Percentiles rank a stretch among this genome's conserved stretches.
Evolutionary conservation across 92 coral and sea anemone species (phyloP).

Genomic region (Parazoanthus darwini): DNA sequence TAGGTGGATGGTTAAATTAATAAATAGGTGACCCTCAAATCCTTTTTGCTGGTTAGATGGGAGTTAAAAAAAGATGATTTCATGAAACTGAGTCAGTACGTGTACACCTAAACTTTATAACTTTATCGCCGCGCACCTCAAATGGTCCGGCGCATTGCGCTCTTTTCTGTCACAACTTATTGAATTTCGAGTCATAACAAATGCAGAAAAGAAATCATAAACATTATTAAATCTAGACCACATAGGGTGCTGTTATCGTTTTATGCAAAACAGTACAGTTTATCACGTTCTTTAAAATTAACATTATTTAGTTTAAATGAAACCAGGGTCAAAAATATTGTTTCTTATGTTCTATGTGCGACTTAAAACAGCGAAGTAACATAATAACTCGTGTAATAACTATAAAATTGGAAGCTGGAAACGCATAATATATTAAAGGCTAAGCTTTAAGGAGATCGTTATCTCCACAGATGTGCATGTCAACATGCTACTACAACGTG

Average conservation of each 20-base stretch:
- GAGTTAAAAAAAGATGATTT: neutral
- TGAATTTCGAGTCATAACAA: constrained; percentile 37
- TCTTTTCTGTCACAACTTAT: neutral
- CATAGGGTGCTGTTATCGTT: constrained; percentile 29
- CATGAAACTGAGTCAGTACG: neutral
- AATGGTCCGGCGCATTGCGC: neutral
- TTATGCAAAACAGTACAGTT: constrained; percentile 23
- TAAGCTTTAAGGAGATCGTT: constrained; percentile 6
- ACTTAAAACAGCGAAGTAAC: neutral
- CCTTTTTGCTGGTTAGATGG: neutral
- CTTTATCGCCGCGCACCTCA: neutral
- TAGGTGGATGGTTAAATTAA: neutral
- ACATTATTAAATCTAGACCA: constrained; percentile 46
- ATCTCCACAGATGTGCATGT: constrained; percentile 25
- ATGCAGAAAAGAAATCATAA: constrained; percentile 36
- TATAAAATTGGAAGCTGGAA: neutral
- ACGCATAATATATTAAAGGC: neutral
- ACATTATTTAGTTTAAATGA: neutral
- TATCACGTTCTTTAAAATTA: neutral
- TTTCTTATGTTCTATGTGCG: neutral
- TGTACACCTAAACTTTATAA: neutral
- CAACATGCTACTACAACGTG: constrained; percentile 41
- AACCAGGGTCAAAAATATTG: neutral
- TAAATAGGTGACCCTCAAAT: neutral
- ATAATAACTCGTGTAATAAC: neutral